These are phyloP conservation scores for Syngnathus scovelli DNA, from an alignment of 2,113 vertebrate genomes.

Conservation along the genomic window DNA sequence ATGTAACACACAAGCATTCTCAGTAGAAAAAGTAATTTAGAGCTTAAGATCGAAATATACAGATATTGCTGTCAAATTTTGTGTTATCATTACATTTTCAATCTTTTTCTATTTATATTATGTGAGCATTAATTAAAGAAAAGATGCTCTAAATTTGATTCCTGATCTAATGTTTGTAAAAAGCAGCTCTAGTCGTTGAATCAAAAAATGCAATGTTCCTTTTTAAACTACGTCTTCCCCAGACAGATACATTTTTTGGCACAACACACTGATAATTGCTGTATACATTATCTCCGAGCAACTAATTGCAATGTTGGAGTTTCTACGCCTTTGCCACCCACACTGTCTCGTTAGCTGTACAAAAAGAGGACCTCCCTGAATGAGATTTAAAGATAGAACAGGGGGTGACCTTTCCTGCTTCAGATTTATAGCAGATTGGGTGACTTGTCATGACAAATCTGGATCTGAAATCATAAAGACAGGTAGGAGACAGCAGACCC, in stretches of 20 bases:
- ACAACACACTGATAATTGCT: neutral
- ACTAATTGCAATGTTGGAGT: neutral
- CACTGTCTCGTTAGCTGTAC: neutral
- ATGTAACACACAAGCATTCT: neutral
- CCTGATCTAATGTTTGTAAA: no score
- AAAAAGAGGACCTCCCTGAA: neutral
- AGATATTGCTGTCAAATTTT: neutral
- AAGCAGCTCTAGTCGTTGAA: no score
- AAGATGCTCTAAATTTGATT: no score
- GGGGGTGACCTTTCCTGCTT: neutral
- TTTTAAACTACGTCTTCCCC: neutral
- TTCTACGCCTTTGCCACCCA: no score
- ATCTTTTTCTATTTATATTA: neutral
- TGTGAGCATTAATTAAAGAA: neutral
- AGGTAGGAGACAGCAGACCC: slow-evolving; percentile 5
- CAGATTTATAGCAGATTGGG: neutral
- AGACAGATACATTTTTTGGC: neutral
- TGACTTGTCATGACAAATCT: slow-evolving; percentile 6
- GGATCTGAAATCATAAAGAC: neutral
- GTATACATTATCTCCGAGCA: neutral
- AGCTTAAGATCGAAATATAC: neutral
- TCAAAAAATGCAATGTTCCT: no score
- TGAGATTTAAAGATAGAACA: neutral
- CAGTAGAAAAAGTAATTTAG: neutral
- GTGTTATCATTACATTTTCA: neutral